Evolutionary conservation across 2,797 vertebrate genomes (phyloP), one percentile per base, ranked within the genome.

Genomic region (Coregonus ussuriensis): DNA sequence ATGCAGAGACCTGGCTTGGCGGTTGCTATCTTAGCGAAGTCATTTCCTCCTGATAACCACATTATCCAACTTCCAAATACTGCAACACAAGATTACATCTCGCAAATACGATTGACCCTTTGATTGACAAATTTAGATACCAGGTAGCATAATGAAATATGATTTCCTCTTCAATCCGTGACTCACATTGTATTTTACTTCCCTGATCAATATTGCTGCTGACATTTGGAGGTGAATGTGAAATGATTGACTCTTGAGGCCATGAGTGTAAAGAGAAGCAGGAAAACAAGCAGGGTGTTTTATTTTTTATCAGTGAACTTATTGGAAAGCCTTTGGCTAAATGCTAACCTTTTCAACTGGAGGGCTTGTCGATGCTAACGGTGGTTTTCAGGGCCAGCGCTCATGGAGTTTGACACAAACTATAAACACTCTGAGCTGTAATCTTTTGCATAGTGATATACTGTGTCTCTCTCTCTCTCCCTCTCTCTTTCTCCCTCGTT

Each of bases 301-400:
- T 63, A 25, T 25, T 78, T 79, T 83, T 72, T 72, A 75, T 80
- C 74, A 4, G 21, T 35, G 72, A 74, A 77, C 75, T 72, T 83
- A 83, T 80, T 67, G 65, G 76, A 78, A 80, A 80, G 37, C 78
- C 62, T 76, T 83, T 68, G 81, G 82, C 78, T 79, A 78, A 88
- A 85, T 70, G 75, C 72, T 82, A 84, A 87, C 81, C 72, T 82
- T 79, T 83, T 29, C 31, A 77, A 78, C 74, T 72, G 62, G 74
- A 79, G 77, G 41, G 77, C 65, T 74, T 53, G 82, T 84, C 76
- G 79, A 6, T 82, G 81, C 82, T 81, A 56, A 77, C 83, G 72
- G 68, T 31, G 70, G 65, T 37, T 71, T 65, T 71, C 77, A 81
- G 31, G 37, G 35, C 29, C 47, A 11, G 1, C n/a, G 1, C 72